Conservation (phyloP, 2,888 invertebrate species). For the Strigamia transsilvanica region DNA sequence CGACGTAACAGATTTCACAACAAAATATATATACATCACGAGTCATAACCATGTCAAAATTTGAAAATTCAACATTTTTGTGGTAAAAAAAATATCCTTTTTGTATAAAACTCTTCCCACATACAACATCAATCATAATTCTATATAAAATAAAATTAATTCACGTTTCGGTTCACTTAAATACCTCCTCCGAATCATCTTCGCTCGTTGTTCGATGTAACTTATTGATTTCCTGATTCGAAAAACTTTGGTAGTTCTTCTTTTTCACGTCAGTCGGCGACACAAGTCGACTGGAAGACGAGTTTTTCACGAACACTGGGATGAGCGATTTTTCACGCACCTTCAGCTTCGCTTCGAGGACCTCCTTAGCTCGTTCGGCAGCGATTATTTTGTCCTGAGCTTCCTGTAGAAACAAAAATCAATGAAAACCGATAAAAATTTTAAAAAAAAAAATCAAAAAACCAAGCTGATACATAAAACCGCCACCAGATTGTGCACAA, state of each 20-base stretch:
- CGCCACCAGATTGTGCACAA: slow-evolving; percentile 25
- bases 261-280: not conserved
- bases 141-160: not conserved
- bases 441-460: not conserved
- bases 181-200: not conserved
- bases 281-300: not conserved
- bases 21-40: not conserved
- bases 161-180: not conserved
- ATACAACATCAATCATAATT: not conserved
- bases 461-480: not conserved
- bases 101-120: not conserved
- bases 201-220: not conserved
- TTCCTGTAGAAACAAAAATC: slow-evolving; percentile 52
- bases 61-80: not conserved
- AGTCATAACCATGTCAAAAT: no score
- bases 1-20: not conserved
- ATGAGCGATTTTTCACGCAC: slow-evolving; percentile 60
- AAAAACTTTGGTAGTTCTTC: not conserved
- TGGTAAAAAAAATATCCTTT: not conserved
- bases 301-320: slow-evolving; percentile 50
- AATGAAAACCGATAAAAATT: not conserved
- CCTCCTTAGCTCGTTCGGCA: slow-evolving; percentile 73
- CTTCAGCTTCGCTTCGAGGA: slow-evolving; percentile 69
- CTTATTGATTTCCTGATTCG: not conserved
- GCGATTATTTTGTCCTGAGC: slow-evolving; percentile 71